A percentile compares a stretch with the other conserved stretches of the same genome.
Conservation (phyloP, 2,888 invertebrate genomes). For the Glaucopsyche alexis region DNA sequence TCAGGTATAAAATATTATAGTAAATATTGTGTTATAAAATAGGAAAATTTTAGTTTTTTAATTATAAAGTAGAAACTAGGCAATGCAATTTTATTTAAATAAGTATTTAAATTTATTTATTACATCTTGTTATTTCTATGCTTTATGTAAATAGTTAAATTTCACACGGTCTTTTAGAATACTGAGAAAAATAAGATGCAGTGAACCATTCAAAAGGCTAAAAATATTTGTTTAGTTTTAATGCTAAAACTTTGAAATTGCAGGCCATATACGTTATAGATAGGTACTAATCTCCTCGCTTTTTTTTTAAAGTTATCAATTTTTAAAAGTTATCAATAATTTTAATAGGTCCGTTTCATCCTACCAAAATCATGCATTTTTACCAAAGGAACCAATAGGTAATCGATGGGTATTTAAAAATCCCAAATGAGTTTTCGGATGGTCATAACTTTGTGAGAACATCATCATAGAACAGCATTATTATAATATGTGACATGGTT, state of each 20-base stretch:
- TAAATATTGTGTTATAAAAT: not conserved
- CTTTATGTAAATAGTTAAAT: not conserved
- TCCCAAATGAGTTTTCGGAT: not conserved
- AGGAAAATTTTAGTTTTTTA: not conserved
- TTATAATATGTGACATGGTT: too few relatives aligned
- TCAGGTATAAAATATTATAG: too few relatives aligned
- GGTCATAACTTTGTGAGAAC: not conserved
- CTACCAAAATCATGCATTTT: too few relatives aligned
- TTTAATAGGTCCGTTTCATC: too few relatives aligned
- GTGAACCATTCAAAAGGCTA: not conserved
- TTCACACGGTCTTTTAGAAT: constrained; percentile 6
- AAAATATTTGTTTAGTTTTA: too few relatives aligned
- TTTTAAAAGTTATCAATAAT: too few relatives aligned
- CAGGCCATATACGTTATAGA: too few relatives aligned
- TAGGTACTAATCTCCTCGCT: too few relatives aligned
- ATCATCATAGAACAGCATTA: not conserved
- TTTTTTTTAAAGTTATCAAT: too few relatives aligned
- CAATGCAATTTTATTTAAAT: constrained; percentile 9
- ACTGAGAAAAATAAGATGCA: constrained; percentile 18
- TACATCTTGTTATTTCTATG: not conserved
- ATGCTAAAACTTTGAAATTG: too few relatives aligned
- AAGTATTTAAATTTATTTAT: not conserved
- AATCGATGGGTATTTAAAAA: not conserved
- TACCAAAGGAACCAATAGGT: too few relatives aligned
- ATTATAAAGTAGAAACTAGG: constrained; percentile 10